Base-by-base conservation (phyloP, 1,140 invertebrate genomes). In the Maconellicoccus hirsutus region DNA sequence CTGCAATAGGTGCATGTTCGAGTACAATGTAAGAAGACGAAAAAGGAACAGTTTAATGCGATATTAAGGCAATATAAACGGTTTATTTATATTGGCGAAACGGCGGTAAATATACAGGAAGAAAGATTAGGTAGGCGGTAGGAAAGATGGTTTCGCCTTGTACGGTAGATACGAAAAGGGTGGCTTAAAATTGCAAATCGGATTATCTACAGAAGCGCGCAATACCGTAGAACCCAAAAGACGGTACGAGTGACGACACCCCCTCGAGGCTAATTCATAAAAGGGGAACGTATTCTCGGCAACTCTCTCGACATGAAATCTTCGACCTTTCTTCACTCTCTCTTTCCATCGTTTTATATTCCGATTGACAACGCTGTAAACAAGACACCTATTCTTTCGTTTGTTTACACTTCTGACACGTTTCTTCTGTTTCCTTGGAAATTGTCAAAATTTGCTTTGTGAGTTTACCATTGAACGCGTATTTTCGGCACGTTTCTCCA, bases 91-190 rank as follows among this genome's bases (percentile, higher is more conserved):
- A 66, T 66, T 66, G 61, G 61, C 25, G 61, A 66, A 66, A 66
- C 61, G 61, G 61, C 61, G 61, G 61, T 66, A 66, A 66, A 66
- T 66, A 66, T 66, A 66, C 61, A 66, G 61, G 61, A 66, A 66
- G 61, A 66, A 66, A 66, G 61, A 66, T 66, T 66, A 66, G 61
- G 25, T 23, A 66, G 25, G 61, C 61, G 61, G 61, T 26, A 66
- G 61, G 3, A 59, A 16, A 59, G n/a, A 59, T 59, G 52, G 16
- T 10, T 66, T 23, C 10, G 25, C 61, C 10, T 10, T 66, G 22
- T 4, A 1, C 1, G 3, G 61, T 26, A 66, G 21, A 25, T 26
- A 26, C 21, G 42, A 52, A 52, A 52, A 52, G 61, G 61, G 61
- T 66, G 25, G 61, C 61, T 66, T 66, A 66, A 66, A 66, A 66